Base-by-base conservation (phyloP, 2,797 vertebrate species). In the Pangasius macronema region DNA sequence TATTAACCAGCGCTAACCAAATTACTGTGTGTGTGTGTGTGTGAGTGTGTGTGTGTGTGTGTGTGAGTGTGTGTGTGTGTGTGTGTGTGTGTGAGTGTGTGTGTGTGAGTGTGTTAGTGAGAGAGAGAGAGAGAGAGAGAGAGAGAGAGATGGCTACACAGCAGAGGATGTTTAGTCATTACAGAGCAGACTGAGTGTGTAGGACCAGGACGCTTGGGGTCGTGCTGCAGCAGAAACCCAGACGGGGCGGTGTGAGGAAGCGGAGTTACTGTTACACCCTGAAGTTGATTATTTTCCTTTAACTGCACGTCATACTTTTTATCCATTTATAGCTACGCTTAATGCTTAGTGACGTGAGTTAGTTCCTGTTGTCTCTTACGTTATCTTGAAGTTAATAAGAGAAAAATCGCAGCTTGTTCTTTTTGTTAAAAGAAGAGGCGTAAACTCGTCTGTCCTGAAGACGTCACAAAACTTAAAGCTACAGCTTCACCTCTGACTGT, bases 11-110 rank as follows among this genome's bases (percentile, higher is more conserved):
- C 84, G 76, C n/a, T 85, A 89, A 90, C 82, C 83, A 75, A 89
- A 90, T 91, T 83, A 87, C 83, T 39, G 67, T 73, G 67, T 83
- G 75, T 75, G 80, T 53, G 76, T 42, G 73, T 46, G 57, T 63
- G 59, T 14, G 51, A 92, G 89, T 92, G 90, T 92, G 93, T 53
- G 51, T 36, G 75, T 77, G 27, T n/a, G 27, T 7, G 46, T 30
- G 49, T 33, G 27, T 30, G 75, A 9, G 59, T 1, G 59, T 2
- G 59, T 1, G 20, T 7, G 57, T 1, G 57, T 7, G 20, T 6
- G 57, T 7, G 72, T 51, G 42, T 33, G 49, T 16, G 46, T 18
- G 46, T 20, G 46, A 16, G 27, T 1, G 57, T 7, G 20, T 6
- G 57, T 7, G 72, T 51, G 42, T 33, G 49, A 7, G 46, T 18